These are phyloP conservation scores for Acrocephalus arundinaceus DNA, from an alignment of 2,113 vertebrate species.

Conservation along the genomic window DNA sequence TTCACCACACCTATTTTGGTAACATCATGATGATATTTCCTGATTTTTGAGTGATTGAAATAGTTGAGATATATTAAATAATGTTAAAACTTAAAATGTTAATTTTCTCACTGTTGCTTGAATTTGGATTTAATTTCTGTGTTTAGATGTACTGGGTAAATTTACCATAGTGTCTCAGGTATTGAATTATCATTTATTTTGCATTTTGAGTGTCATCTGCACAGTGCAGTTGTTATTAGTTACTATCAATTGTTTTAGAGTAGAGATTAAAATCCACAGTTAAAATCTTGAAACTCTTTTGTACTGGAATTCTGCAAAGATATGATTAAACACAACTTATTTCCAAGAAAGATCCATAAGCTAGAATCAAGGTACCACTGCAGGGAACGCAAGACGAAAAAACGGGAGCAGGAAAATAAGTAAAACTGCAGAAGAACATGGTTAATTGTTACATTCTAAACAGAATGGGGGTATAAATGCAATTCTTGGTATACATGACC, in stretches of 20 bases:
- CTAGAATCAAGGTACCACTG: background rate
- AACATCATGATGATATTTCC: background rate
- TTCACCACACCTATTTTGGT: background rate
- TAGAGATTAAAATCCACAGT: background rate
- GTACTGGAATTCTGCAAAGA: background rate
- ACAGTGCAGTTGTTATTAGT: background rate
- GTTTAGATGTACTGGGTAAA: background rate
- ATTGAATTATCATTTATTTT: conserved; percentile 21
- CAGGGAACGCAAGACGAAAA: background rate
- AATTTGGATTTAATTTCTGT: background rate
- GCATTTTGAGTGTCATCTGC: background rate
- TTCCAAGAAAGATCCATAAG: background rate
- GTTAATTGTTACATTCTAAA: background rate
- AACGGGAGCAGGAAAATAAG: background rate
- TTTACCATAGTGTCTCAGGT: background rate
- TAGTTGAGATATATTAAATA: background rate
- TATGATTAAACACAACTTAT: background rate
- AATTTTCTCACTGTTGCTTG: background rate
- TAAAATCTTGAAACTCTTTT: background rate
- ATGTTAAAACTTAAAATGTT: background rate
- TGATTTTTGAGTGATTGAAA: background rate
- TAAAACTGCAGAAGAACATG: background rate
- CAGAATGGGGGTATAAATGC: background rate
- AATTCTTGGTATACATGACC: background rate
- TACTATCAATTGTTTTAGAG: background rate